phyloP scores from a whole-genome alignment of 2,113 vertebrate genomes.

The Macrotis lagotis region DNA sequence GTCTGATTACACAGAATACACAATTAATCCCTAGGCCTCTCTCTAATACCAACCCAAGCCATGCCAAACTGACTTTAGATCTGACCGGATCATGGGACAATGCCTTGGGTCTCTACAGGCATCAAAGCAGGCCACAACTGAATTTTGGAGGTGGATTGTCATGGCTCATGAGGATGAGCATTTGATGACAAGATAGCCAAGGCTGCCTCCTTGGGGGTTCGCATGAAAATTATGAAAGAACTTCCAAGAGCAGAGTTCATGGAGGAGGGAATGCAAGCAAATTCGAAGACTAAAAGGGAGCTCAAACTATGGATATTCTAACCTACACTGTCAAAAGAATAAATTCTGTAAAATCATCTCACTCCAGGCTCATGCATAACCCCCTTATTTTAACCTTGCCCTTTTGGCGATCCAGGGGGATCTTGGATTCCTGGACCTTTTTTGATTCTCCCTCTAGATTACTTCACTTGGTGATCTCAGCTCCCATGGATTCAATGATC shows the following conservation, averaged over 20 bases:
- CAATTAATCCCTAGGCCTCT: neutral
- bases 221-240: neutral
- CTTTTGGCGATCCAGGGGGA: too few species aligned
- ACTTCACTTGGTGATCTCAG: too few species aligned
- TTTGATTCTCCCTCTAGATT: too few species aligned
- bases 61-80: neutral
- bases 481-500: too few species aligned
- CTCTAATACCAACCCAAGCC: neutral
- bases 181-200: neutral
- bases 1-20: neutral
- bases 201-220: neutral
- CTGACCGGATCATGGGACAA: neutral
- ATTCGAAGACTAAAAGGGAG: neutral
- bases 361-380: too few species aligned
- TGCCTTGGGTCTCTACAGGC: neutral
- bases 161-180: too few species aligned
- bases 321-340: neutral
- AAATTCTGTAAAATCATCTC: too few species aligned
- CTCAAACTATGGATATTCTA: neutral
- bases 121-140: neutral
- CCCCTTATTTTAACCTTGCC: too few species aligned
- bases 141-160: neutral
- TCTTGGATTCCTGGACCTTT: too few species aligned
- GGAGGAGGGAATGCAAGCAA: neutral
- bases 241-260: neutral